phyloP scores from a whole-genome alignment of 2,888 invertebrate genomes.

The Erpobdella octoculata region DNA sequence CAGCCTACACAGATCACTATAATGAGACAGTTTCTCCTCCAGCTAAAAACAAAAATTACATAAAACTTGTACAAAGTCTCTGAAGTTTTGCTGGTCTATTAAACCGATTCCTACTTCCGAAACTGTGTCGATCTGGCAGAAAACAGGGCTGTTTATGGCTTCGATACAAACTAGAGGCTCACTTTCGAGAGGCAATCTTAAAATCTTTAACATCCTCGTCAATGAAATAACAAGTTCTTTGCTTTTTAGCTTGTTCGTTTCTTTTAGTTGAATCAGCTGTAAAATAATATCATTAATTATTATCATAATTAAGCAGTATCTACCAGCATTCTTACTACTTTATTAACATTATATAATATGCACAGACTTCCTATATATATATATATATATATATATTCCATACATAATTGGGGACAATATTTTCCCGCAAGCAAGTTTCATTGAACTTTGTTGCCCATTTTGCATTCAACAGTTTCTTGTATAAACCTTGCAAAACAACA shows the following conservation, averaged over 20 bases:
- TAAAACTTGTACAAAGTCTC: background rate
- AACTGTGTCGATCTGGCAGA: constrained; percentile 7
- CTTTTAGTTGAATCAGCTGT: background rate
- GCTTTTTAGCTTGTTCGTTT: constrained; percentile 2
- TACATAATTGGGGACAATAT: too few relatives aligned
- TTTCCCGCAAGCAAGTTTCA: too few relatives aligned
- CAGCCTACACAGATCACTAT: background rate
- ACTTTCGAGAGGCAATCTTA: background rate
- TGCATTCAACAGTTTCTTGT: too few relatives aligned
- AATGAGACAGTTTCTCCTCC: background rate
- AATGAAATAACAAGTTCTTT: background rate
- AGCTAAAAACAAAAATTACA: background rate
- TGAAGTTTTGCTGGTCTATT: background rate
- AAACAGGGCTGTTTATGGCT: background rate
- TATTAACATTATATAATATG: too few relatives aligned
- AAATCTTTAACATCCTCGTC: background rate
- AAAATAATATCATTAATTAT: background rate
- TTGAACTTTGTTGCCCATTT: too few relatives aligned
- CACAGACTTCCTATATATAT: too few relatives aligned
- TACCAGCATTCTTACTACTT: too few relatives aligned
- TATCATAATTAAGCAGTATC: background rate
- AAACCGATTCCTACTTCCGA: background rate
- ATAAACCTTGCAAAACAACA: too few relatives aligned
- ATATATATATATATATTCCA: too few relatives aligned
- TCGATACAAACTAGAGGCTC: background rate